phyloP scores from a whole-genome alignment of 35 echinoderm and acorn worm species.

The Patiria miniata region DNA sequence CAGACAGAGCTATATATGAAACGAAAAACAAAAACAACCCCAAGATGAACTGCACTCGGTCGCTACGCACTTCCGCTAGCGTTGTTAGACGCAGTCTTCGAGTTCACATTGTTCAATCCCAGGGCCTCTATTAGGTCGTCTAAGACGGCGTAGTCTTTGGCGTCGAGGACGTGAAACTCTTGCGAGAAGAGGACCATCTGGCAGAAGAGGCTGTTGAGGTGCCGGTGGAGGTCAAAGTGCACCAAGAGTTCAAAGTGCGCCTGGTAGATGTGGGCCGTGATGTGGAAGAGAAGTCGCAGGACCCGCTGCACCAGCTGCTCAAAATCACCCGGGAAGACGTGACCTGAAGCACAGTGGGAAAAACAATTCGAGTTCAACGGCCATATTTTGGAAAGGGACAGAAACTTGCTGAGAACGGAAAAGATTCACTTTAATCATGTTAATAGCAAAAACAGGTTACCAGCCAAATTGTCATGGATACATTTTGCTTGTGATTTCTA shows the following conservation, averaged over 20 bases:
- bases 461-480: too few relatives aligned
- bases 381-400: background rate
- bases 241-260: conserved; percentile 77
- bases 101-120: conserved; percentile 20
- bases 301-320: conserved; percentile 74
- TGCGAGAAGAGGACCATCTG: conserved; percentile 80
- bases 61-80: conserved; percentile 9
- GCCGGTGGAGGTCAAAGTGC: conserved; percentile 67
- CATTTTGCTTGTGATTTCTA: too few relatives aligned
- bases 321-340: conserved; percentile 92
- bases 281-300: conserved; percentile 81
- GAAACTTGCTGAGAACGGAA: background rate
- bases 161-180: conserved; percentile 77
- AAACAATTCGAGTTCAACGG: background rate
- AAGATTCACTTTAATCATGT: background rate
- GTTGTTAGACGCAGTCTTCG: background rate
- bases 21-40: too few relatives aligned
- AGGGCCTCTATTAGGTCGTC: conserved; percentile 88
- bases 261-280: conserved; percentile 95
- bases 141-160: conserved; percentile 68
- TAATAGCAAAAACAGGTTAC: too few relatives aligned
- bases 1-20: too few relatives aligned
- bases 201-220: conserved; percentile 90
- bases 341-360: conserved; percentile 45
- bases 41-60: too few relatives aligned